Evolutionary conservation across 2,113 vertebrate genomes (phyloP).

Genomic region (Megatriorchis doriae): DNA sequence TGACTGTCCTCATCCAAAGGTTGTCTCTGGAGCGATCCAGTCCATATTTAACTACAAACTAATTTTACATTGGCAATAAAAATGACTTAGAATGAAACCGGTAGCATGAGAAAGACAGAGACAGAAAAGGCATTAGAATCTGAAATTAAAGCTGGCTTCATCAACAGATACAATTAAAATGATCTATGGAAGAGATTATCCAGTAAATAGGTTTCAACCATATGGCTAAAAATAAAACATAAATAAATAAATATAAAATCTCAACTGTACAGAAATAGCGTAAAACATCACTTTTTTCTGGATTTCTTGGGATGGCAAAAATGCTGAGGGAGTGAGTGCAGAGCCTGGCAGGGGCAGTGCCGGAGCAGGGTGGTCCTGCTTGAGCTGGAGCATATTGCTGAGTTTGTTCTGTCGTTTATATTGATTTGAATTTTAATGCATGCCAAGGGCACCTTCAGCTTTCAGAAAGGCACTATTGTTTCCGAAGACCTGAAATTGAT

Average conservation of each 20-base stretch:
- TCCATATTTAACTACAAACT: not conserved
- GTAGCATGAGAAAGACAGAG: not conserved
- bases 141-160: not conserved
- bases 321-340: not conserved
- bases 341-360: not conserved
- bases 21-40: not conserved
- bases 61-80: not conserved
- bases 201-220: not conserved
- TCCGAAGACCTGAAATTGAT: not conserved
- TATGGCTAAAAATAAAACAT: not conserved
- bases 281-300: not conserved
- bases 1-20: not conserved
- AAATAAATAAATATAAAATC: not conserved
- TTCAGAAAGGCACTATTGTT: not conserved
- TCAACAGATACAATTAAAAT: not conserved
- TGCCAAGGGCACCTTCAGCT: conserved; percentile 36
- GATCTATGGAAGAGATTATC: not conserved
- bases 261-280: not conserved
- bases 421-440: not conserved
- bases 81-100: not conserved
- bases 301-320: not conserved
- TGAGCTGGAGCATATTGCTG: not conserved
- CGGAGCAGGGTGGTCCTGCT: not conserved
- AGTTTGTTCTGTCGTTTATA: not conserved
- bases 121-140: not conserved